These are phyloP conservation scores for Hedychridium roseum DNA, from an alignment of 2,888 invertebrate genomes.

Conservation along the genomic window DNA sequence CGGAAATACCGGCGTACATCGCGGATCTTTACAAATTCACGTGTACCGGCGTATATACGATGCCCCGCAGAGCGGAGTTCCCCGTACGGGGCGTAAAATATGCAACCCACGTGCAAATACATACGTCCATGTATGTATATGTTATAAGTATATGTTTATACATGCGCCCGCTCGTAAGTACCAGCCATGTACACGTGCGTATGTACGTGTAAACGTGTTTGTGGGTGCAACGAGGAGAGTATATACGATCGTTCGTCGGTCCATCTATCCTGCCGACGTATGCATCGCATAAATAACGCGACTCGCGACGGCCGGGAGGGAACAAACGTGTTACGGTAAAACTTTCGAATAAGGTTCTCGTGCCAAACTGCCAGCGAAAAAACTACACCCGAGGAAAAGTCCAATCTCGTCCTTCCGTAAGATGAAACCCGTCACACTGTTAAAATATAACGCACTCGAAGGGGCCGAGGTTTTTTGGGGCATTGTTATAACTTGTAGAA, in stretches of 20 bases:
- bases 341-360: slow-evolving; percentile 8
- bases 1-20: slow-evolving; percentile 16
- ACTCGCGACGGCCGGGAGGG: neutral
- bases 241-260: no score
- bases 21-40: slow-evolving; percentile 33
- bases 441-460: no score
- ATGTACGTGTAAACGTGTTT: slow-evolving; percentile 2
- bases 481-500: no score
- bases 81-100: slow-evolving; percentile 4
- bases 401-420: no score
- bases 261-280: neutral
- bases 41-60: neutral
- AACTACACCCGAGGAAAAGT: no score
- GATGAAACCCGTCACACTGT: no score
- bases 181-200: neutral
- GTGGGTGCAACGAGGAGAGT: no score
- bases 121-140: neutral
- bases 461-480: no score
- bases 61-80: neutral
- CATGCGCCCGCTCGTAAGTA: slow-evolving; percentile 14
- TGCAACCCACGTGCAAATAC: neutral
- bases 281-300: slow-evolving; percentile 9
- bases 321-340: slow-evolving; percentile 2
- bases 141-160: slow-evolving; percentile 7
- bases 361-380: no score